Conservation (phyloP, 2,888 invertebrate species). For the Melitaea athalia region DNA sequence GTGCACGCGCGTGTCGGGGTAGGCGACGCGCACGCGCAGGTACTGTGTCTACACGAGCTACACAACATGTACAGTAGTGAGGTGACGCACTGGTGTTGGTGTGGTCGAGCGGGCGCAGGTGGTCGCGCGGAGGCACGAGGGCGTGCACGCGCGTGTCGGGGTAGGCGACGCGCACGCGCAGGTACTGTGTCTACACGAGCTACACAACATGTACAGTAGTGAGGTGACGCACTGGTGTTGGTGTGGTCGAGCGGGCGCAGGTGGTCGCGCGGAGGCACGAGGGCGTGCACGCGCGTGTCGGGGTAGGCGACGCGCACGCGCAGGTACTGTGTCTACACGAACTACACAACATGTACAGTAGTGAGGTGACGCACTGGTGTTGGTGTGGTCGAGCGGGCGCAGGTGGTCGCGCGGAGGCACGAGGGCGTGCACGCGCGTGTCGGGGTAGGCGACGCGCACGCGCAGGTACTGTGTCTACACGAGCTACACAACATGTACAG, state of each 20-base stretch:
- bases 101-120: slow-evolving; percentile 87
- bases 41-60: not conserved
- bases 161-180: slow-evolving; percentile 93
- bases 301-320: slow-evolving; percentile 95
- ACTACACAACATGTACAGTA: not conserved
- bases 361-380: slow-evolving; percentile 53
- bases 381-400: slow-evolving; percentile 85
- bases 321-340: slow-evolving; percentile 57
- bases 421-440: slow-evolving; percentile 92
- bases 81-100: slow-evolving; percentile 64
- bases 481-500: not conserved
- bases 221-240: slow-evolving; percentile 54
- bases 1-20: slow-evolving; percentile 95
- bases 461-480: slow-evolving; percentile 73
- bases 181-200: slow-evolving; percentile 33
- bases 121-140: slow-evolving; percentile 88
- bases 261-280: slow-evolving; percentile 90
- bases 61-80: not conserved
- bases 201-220: not conserved
- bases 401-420: slow-evolving; percentile 90
- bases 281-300: slow-evolving; percentile 93
- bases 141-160: slow-evolving; percentile 95
- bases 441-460: slow-evolving; percentile 94
- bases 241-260: slow-evolving; percentile 87
- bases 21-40: slow-evolving; percentile 92